These are phyloP conservation scores for Lampris incognitus DNA, from an alignment of 2,113 vertebrate genomes.

Conservation along the genomic window DNA sequence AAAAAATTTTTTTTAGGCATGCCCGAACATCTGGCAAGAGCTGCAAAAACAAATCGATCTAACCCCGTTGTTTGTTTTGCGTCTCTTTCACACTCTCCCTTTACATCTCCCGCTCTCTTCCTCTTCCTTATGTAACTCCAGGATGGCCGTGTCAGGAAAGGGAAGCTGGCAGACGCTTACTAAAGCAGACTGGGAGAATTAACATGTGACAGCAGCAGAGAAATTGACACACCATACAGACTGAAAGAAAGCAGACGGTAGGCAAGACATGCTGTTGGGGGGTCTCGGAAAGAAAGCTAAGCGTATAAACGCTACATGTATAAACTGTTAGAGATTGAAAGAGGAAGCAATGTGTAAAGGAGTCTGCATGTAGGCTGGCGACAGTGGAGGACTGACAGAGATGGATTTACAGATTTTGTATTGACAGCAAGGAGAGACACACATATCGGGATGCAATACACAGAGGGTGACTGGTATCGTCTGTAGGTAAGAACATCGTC, in stretches of 20 bases:
- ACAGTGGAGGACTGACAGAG: background rate
- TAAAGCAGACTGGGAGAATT: background rate
- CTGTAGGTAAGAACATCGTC: background rate
- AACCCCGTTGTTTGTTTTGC: background rate
- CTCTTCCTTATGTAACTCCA: constrained; percentile 40
- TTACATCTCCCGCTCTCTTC: background rate
- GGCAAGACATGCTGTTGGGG: background rate
- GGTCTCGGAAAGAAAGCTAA: too few species aligned
- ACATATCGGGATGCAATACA: constrained; percentile 2
- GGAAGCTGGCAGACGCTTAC: constrained; percentile 1
- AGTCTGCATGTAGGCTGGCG: constrained; percentile 3
- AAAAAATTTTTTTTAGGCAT: too few species aligned
- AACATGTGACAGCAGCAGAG: background rate
- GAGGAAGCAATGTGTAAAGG: background rate
- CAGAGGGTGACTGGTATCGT: background rate
- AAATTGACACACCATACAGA: background rate
- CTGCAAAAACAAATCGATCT: background rate
- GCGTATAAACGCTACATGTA: background rate
- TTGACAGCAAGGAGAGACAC: background rate
- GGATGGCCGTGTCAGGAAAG: background rate
- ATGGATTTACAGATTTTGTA: background rate
- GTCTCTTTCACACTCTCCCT: background rate
- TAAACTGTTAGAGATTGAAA: too few species aligned
- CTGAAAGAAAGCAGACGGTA: too few species aligned
- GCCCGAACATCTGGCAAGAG: background rate